Conservation (phyloP, 2,797 vertebrate genomes). For the Acridotheres tristis region DNA sequence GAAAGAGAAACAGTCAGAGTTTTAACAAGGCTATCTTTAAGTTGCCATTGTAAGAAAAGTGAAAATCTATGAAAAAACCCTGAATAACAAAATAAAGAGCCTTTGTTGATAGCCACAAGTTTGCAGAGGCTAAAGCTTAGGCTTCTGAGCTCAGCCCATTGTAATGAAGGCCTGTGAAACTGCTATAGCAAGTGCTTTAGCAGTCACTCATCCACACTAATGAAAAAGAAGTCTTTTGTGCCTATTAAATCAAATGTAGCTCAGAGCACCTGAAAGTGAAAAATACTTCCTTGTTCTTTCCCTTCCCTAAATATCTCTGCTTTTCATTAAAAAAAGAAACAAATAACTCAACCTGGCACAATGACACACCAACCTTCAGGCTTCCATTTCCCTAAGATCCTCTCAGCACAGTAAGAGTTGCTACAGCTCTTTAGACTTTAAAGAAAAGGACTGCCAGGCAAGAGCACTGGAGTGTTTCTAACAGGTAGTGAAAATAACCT, state of each 20-base stretch:
- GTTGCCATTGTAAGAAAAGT: neutral
- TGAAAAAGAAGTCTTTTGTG: neutral
- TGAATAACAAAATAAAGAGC: neutral
- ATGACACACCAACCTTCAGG: neutral
- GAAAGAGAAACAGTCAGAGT: neutral
- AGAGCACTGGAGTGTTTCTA: neutral
- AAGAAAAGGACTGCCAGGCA: neutral
- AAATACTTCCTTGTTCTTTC: neutral
- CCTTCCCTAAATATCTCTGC: neutral
- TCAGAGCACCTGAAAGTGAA: neutral
- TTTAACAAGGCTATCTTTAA: neutral
- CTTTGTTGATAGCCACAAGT: neutral
- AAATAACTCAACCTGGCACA: neutral
- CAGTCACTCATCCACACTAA: neutral
- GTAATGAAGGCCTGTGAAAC: neutral
- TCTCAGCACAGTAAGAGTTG: accelerated
- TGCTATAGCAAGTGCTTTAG: neutral
- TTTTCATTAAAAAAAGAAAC: neutral
- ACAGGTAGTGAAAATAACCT: neutral
- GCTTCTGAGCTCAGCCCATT: neutral
- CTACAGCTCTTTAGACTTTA: neutral
- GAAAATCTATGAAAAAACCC: accelerated
- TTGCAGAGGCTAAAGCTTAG: neutral
- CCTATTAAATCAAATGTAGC: neutral
- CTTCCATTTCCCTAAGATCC: neutral